phyloP scores from a whole-genome alignment of 2,888 invertebrate genomes.

The Mactromeris polynyma region DNA sequence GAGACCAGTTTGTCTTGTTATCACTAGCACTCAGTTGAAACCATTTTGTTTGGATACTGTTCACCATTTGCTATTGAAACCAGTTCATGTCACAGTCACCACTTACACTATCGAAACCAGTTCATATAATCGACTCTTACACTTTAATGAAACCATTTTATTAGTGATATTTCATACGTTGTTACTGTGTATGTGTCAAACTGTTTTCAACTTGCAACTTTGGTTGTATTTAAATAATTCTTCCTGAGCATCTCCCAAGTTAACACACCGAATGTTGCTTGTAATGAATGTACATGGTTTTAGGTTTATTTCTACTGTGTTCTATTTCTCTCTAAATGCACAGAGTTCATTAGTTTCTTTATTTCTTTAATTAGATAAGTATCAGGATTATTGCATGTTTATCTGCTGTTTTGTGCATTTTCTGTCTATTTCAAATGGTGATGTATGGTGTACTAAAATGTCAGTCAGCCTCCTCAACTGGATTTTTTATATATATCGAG shows the following conservation, averaged over 20 bases:
- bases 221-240: not conserved
- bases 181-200: no score
- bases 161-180: no score
- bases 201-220: not conserved
- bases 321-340: conserved; percentile 9
- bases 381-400: conserved; percentile 4
- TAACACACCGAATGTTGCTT: not conserved
- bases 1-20: not conserved
- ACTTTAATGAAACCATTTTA: no score
- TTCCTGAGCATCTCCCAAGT: not conserved
- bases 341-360: conserved; percentile 5
- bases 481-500: not conserved
- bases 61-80: not conserved
- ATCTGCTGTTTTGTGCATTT: not conserved
- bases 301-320: not conserved
- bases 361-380: conserved; percentile 18
- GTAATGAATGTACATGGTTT: not conserved
- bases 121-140: not conserved
- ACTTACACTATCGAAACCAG: not conserved
- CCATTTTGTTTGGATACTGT: not conserved
- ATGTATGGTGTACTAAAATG: not conserved
- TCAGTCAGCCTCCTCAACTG: not conserved
- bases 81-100: not conserved
- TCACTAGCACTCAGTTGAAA: not conserved
- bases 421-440: conserved; percentile 11